These are phyloP conservation scores for Saccopteryx bilineata DNA, from an alignment of 2,113 vertebrate genomes.

Conservation along the genomic window DNA sequence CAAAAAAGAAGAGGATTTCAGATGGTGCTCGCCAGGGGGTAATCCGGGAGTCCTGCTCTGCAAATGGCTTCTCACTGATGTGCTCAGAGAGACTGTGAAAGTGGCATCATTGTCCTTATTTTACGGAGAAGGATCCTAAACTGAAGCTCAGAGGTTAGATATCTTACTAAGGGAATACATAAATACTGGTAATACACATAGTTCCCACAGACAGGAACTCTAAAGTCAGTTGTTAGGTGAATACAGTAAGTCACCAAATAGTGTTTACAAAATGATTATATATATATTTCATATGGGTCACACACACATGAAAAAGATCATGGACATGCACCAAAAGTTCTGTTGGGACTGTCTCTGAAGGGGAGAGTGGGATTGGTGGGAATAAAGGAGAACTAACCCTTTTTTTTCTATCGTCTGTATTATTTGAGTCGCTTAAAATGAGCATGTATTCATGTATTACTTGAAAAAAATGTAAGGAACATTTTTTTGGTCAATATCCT, in stretches of 20 bases:
- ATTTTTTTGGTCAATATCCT: not conserved
- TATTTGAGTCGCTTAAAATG: not conserved
- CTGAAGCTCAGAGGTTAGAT: not conserved
- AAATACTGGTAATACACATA: not conserved
- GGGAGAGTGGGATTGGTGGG: not conserved
- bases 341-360: not conserved
- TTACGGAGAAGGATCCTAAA: not conserved
- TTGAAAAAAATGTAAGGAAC: not conserved
- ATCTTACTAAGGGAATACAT: not conserved
- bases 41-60: not conserved
- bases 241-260: not conserved
- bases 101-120: not conserved
- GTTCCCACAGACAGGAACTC: not conserved
- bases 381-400: not conserved
- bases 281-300: not conserved
- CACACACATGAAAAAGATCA: not conserved
- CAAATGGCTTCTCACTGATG: not conserved
- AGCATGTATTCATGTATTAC: not conserved
- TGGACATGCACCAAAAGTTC: not conserved
- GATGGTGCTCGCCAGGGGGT: not conserved
- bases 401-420: not conserved
- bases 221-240: not conserved
- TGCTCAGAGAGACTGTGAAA: not conserved
- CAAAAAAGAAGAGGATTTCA: not conserved
- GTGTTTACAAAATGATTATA: not conserved